Base-by-base conservation (phyloP, 2,888 invertebrate species). In the Latrodectus hesperus region DNA sequence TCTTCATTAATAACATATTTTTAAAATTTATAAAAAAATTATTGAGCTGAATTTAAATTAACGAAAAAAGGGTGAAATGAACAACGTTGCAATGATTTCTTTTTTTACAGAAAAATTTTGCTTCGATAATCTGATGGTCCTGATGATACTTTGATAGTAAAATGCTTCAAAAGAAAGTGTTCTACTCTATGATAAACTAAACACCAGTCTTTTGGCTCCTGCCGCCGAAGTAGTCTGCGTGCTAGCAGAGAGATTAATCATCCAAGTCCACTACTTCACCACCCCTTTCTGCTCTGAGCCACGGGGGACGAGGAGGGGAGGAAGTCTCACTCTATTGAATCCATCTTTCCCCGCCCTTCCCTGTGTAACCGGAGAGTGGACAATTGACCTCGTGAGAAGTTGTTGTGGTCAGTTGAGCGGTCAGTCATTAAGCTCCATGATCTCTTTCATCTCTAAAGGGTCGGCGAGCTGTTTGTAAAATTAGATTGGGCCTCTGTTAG, bases 341-440 rank as follows among this genome's bases (percentile, higher is more conserved):
- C 49, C 51, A 68, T 64, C 38, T n/a, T 51, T 64, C 79, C 17
- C 64, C 53, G 22, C 22, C 77, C 64, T 9, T 65, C 68, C 53
- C 53, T 77, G 17, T 52, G 51, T 52, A 77, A 77, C 64, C 8
- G 26, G 49, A 53, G 71, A 64, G 71, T 16, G 55, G 11, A 60
- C 60, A 60, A 60, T 60, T 60, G 60, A 68, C 26, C 17, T 38
- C 38, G 67, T 12, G 12, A 72, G 9, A 65, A 76, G 49, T 64
- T 65, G 55, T n/a, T 55, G 78, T 53, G 22, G 72, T n/a, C 68
- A 38, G 49, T 73, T 22, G 64, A 76, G 67, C 65, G 86, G 81
- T 86, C 81, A 86, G 81, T 86, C 55, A 76, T 81, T 72, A 77
- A 49, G 72, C 38, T 76, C 76, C 72, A 86, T 81, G 80, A 71